phyloP scores from a whole-genome alignment of 2,888 invertebrate species.

The Drosophila prolongata region DNA sequence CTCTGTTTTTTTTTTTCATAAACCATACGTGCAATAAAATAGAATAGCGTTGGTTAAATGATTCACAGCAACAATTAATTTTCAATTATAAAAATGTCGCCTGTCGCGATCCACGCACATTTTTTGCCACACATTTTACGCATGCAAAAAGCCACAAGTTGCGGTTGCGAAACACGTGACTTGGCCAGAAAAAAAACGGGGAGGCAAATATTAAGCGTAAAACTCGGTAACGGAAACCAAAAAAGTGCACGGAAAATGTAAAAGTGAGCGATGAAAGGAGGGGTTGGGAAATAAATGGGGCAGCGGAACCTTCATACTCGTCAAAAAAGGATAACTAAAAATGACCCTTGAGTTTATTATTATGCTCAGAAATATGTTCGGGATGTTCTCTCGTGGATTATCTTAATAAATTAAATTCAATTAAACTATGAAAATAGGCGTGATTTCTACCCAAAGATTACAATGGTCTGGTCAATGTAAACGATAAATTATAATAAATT shows the following conservation, averaged over 20 bases:
- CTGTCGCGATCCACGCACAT: neutral
- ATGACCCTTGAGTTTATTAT: neutral
- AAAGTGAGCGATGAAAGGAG: slow-evolving; percentile 10
- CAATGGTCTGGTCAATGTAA: too few species aligned
- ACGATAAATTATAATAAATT: too few species aligned
- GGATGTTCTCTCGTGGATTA: neutral
- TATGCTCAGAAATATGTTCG: neutral
- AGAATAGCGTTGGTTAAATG: slow-evolving; percentile 11
- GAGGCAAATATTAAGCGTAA: slow-evolving; percentile 4
- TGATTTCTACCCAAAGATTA: neutral
- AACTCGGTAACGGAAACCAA: slow-evolving; percentile 23
- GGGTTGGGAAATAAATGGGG: neutral
- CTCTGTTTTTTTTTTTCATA: neutral
- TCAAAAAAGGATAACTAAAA: neutral
- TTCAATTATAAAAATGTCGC: slow-evolving; percentile 1
- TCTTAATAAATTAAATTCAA: neutral
- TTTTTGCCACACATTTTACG: neutral
- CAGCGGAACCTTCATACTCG: neutral
- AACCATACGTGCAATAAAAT: slow-evolving; percentile 7
- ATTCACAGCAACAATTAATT: slow-evolving; percentile 1
- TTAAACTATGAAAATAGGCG: neutral
- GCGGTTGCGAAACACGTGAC: slow-evolving; percentile 28
- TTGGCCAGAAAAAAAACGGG: slow-evolving; percentile 4
- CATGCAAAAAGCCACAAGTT: slow-evolving; percentile 30
- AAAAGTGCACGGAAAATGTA: slow-evolving; percentile 25